Base-by-base conservation (phyloP, 2,888 invertebrate species). In the Penaeus monodon region DNA sequence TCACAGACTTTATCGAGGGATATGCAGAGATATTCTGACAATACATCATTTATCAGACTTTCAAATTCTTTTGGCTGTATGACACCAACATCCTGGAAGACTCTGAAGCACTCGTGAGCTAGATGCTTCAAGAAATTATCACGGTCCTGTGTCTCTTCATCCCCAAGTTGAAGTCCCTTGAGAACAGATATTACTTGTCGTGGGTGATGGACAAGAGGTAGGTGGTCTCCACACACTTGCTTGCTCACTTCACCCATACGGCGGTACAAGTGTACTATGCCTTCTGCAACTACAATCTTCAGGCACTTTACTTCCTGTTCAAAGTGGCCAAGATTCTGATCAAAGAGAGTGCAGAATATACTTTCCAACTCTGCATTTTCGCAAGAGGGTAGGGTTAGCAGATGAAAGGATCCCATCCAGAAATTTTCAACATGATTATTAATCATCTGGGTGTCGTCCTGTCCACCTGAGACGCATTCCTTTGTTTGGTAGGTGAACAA, bases 261-360 rank as follows among this genome's bases (percentile, higher is more conserved):
- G 33, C 68, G 66, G 44, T 83, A 88, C 14, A 88, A 76, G 44
- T 88, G 83, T 24, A 83, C 49, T 57, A 88, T 73, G 12, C 80
- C 86, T 57, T 88, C 88, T 66, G 85, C 83, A 27, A 88, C 49
- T 44, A 88, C 88, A 20, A 86, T 79, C 70, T 84, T 88, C 76
- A 88, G 63, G 44, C 88, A 86, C 24, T 88, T 88, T 17, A 88
- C 88, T 33, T 88, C 88, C 70, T 88, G 88, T 49, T 88, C 88
- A 73, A 88, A 86, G 63, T 88, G 86, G 17, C 82, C 84, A 3
- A 88, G 65, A 38, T 74, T 83, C 24, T 80, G n/a, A 27, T 83
- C 83, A 88, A 77, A 88, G 20, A 88, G 63, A 20, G 44, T 33
- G 8, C 77, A 44, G 76, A 88, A 88, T 14, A 88, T 86, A 12